Evolutionary conservation across 2,888 invertebrate species (phyloP), one percentile per base, ranked within the genome.

Genomic region (Pogonocherus hispidulus): DNA sequence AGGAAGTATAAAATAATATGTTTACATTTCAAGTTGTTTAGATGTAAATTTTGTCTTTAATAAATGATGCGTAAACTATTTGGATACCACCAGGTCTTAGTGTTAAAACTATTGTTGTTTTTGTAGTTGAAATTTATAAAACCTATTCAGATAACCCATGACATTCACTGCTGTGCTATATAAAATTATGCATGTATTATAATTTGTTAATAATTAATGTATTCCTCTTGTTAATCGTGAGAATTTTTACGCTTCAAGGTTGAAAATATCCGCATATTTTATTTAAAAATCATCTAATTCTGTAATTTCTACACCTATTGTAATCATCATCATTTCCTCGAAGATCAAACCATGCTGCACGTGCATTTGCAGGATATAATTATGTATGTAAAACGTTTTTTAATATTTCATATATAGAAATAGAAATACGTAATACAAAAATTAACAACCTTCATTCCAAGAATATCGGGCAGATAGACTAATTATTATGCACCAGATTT

Each of bases 191-290:
- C n/a, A 49, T 16, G 27, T 51, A 27, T 51, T 27, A 51, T 51
- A 51, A 51, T 51, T 51, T n/a, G 51, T 27, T 27, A 41, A 52
- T 23, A 41, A 35, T 35, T 23, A 52, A n/a, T 8, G 19, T 44
- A 55, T 55, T 18, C 18, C 22, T 16, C 19, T 41, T 2, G 3
- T n/a, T 19, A 37, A 56, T 56, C 44, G 56, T 56, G 41, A 56
- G 56, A 56, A 55, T 14, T 14, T 56, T 44, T 23, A 20, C 19
- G 35, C 56, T 8, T 44, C 41, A 56, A 56, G 56, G 56, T 56
- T 44, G 44, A 19, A 19, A 35, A 14, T 41, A 56, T 37, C 56
- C 56, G 56, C 20, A 44, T 56, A 44, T 56, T 56, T 20, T 27
- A 51, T 8, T 22, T 16, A 23, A 27, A 51, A 51, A 27, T 51